Evolutionary conservation across 2,113 vertebrate genomes (phyloP), one percentile per base, ranked within the genome.

Genomic region (Xiphophorus couchianus): DNA sequence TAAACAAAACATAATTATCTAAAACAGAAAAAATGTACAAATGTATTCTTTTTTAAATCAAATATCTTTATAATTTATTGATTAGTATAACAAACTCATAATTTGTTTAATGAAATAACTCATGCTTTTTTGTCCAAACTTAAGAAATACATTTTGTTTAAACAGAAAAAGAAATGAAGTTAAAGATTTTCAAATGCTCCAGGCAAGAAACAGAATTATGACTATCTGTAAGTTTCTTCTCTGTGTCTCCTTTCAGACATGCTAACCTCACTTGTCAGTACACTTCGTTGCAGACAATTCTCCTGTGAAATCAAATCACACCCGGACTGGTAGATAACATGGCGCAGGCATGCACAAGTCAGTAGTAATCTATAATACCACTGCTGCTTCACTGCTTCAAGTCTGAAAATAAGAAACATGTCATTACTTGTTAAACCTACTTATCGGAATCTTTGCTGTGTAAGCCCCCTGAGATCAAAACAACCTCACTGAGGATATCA

Each of bases 381-480:
- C 60, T 74, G 35, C 82, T 81, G 81, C 82, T 84, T 81, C 79
- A 28, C 76, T 80, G 85, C 77, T 80, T 74, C 51, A 31, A 67
- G 69, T 72, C 51, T 82, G 75, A 82, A 88, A 90, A 90, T 86
- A 77, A 88, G 88, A 86, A 83, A 82, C 75, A 76, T 87, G 83
- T 88, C 83, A 76, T 87, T 80, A 83, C 86, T 87, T 84, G 88
- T 88, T 86, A 78, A 87, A 78, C 70, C 80, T 78, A 80, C 76
- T 84, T 79, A 87, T 76, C 77, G 72, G 73, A 58, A 73, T 65
- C 80, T 60, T 51, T 78, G 79, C 70, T 81, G 75, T 74, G 62
- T 22, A 58, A 82, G 37, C 28, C 81, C 69, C 76, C 0, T 8
- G 83, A 81, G 84, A 84, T 81, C 60, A 61, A 42, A 76, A 87